Evolutionary conservation across 2,113 vertebrate genomes (phyloP).

Genomic region (Neodontobutis hainanensis): DNA sequence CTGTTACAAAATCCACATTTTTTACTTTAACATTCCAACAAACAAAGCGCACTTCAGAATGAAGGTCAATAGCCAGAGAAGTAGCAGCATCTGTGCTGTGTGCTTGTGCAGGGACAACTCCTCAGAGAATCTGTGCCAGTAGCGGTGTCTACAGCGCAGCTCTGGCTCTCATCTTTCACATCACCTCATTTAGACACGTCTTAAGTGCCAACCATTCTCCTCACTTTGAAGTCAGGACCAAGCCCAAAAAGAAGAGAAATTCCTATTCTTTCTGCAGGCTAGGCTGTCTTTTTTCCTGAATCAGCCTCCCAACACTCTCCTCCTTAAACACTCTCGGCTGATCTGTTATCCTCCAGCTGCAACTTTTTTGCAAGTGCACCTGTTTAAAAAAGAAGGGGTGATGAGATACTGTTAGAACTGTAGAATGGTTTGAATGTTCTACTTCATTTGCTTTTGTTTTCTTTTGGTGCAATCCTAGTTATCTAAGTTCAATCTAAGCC

Average conservation of each 20-base stretch:
- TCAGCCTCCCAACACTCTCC: constrained; percentile 2
- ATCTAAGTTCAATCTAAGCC: too few species aligned
- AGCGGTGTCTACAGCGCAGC: constrained; percentile 32
- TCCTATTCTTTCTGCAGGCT: constrained; percentile 42
- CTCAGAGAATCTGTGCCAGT: constrained; percentile 41
- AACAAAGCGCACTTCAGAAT: constrained; percentile 16
- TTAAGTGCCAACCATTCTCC: constrained; percentile 34
- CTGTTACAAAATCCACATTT: background rate
- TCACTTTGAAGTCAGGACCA: constrained; percentile 67
- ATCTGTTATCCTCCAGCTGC: background rate
- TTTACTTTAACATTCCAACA: background rate
- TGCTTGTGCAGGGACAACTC: constrained; percentile 14
- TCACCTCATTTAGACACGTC: constrained; percentile 58
- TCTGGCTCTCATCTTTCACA: constrained; percentile 51
- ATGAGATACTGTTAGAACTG: background rate
- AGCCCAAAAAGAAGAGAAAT: constrained; percentile 39
- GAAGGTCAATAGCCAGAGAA: constrained; percentile 9
- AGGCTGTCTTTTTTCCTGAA: constrained; percentile 13
- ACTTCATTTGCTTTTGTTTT: too few species aligned
- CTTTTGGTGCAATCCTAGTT: too few species aligned
- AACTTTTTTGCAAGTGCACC: background rate
- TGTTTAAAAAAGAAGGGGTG: background rate
- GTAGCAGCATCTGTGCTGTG: constrained; percentile 22
- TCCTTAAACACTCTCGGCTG: constrained; percentile 1
- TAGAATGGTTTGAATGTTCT: too few species aligned